These are phyloP conservation scores for Tachycineta bicolor DNA, from an alignment of 2,113 vertebrate species.

Conservation along the genomic window DNA sequence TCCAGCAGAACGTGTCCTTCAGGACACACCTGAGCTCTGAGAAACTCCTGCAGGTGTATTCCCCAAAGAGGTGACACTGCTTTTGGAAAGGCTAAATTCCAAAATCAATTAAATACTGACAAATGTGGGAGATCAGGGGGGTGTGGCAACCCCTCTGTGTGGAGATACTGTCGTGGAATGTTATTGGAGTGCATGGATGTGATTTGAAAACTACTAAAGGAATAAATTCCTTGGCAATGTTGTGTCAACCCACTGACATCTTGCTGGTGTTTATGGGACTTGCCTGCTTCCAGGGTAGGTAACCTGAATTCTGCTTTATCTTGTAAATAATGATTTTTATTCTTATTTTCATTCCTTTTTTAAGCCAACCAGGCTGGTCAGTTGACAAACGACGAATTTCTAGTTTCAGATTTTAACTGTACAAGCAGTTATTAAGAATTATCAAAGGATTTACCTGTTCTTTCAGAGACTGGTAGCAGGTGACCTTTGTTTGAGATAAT, in stretches of 20 bases:
- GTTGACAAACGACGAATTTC: background rate
- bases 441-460: background rate
- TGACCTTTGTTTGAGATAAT: background rate
- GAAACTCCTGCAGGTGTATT: background rate
- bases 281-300: background rate
- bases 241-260: background rate
- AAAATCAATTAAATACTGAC: background rate
- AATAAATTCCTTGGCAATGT: background rate
- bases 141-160: background rate
- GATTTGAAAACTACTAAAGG: background rate
- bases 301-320: background rate
- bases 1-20: background rate
- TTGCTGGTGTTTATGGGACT: background rate
- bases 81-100: background rate
- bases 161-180: background rate
- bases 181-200: rapidly evolving
- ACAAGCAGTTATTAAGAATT: background rate
- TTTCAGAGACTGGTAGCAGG: background rate
- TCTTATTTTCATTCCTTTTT: background rate
- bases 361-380: background rate
- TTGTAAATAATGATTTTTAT: background rate
- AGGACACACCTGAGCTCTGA: background rate
- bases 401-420: background rate
- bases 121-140: background rate
- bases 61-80: background rate